A percentile compares a stretch with the other conserved stretches of the same genome.
Conservation (phyloP, 2,113 vertebrate genomes). For the Pseudorectes ferrugineus region DNA sequence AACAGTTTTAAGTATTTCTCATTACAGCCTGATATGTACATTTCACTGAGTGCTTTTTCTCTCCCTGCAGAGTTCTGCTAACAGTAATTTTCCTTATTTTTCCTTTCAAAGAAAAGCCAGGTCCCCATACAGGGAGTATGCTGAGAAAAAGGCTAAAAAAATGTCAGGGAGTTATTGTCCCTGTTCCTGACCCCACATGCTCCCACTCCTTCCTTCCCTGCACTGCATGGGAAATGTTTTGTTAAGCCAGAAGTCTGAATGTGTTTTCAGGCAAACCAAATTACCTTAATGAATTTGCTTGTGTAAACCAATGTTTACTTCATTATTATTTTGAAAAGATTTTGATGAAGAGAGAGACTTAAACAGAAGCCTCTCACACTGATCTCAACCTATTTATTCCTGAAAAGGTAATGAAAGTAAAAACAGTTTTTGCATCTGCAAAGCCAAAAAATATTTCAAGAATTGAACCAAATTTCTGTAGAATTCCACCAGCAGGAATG, state of each 20-base stretch:
- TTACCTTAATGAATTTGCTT: not conserved
- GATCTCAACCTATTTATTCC: not conserved
- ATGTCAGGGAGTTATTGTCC: not conserved
- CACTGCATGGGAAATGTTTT: not conserved
- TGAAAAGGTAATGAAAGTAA: not conserved
- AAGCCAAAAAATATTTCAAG: not conserved
- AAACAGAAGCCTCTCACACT: not conserved
- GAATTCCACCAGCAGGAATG: not conserved
- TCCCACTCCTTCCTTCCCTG: not conserved
- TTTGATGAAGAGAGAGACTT: not conserved
- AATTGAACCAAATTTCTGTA: not conserved
- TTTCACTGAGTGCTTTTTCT: not conserved
- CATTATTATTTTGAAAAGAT: not conserved
- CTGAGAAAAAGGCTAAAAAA: not conserved
- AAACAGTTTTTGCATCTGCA: not conserved
- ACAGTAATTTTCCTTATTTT: not conserved
- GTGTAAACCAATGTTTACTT: not conserved
- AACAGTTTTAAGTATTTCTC: slow-evolving; percentile 13
- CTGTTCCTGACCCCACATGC: not conserved
- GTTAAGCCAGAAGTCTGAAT: not conserved
- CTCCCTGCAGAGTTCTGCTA: not conserved
- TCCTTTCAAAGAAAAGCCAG: not conserved
- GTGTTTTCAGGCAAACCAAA: not conserved
- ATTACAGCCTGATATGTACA: not conserved
- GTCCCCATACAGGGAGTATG: not conserved